Conservation (phyloP, 2,113 vertebrate species). For the Eupsittula cactorum region DNA sequence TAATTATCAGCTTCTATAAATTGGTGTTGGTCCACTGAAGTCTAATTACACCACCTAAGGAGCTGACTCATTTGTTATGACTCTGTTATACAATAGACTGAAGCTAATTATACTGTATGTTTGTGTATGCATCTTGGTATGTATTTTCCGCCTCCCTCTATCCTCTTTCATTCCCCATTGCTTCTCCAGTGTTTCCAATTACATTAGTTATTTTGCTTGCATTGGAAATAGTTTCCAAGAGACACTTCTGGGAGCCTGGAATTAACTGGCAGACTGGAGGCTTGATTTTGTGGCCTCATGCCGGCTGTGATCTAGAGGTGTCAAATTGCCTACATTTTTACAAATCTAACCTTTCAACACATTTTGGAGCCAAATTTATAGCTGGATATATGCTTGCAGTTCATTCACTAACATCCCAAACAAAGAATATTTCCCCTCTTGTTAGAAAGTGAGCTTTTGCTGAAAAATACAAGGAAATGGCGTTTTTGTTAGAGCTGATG, state of each 20-base stretch:
- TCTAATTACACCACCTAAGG: conserved; percentile 61
- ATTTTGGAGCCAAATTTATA: conserved; percentile 26
- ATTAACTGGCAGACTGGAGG: not conserved
- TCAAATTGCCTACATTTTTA: conserved; percentile 60
- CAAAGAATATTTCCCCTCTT: not conserved
- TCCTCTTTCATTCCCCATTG: conserved; percentile 31
- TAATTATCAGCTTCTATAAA: conserved; percentile 46
- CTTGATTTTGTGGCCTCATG: not conserved
- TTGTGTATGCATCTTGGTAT: conserved; percentile 12
- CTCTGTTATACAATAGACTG: conserved; percentile 50
- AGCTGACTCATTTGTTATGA: conserved; percentile 68
- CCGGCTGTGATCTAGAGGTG: conserved; percentile 43
- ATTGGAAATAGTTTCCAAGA: conserved; percentile 45
- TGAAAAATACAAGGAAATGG: not conserved
- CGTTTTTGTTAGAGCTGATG: not conserved
- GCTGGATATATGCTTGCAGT: not conserved
- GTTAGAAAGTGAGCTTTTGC: not conserved
- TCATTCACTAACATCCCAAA: not conserved
- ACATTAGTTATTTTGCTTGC: conserved; percentile 16
- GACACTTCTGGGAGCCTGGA: conserved; percentile 3
- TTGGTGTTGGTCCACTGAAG: conserved; percentile 30
- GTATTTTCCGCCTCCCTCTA: conserved; percentile 32
- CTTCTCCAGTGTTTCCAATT: conserved; percentile 54
- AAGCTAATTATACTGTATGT: conserved; percentile 46
- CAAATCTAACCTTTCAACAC: conserved; percentile 56